These are phyloP conservation scores for Podiceps cristatus DNA, from an alignment of 2,113 vertebrate genomes.

Conservation along the genomic window DNA sequence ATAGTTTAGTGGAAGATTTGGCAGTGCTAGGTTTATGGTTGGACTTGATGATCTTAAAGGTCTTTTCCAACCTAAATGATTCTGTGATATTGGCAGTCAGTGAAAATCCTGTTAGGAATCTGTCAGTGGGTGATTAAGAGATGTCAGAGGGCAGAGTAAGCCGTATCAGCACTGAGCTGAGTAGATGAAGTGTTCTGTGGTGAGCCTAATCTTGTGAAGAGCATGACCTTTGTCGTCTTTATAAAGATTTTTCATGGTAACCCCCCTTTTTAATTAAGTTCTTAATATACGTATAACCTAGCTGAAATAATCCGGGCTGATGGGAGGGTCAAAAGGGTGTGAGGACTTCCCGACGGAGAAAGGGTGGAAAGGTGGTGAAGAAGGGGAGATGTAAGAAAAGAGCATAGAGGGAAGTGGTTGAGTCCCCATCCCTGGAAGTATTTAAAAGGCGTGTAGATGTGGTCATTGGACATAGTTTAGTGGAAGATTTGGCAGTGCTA, in stretches of 20 bases:
- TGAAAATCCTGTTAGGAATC: conserved; percentile 61
- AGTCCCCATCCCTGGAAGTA: no score
- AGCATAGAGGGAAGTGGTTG: no score
- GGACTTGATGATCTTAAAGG: no score
- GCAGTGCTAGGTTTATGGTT: no score
- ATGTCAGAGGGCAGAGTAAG: conserved; percentile 54
- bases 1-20: no score
- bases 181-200: conserved; percentile 44
- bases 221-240: conserved; percentile 17
- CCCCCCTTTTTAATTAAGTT: neutral
- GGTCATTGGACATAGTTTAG: no score
- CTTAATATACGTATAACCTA: conserved; percentile 16
- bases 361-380: neutral
- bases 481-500: no score
- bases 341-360: neutral
- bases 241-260: conserved; percentile 13
- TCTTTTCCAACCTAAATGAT: no score
- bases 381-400: neutral
- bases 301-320: conserved; percentile 1
- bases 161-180: conserved; percentile 24
- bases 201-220: conserved; percentile 49
- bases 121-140: conserved; percentile 60
- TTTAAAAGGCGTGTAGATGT: no score
- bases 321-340: neutral
- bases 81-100: neutral